Conservation (phyloP, 2,797 vertebrate genomes). For the Malurus leucopterus region DNA sequence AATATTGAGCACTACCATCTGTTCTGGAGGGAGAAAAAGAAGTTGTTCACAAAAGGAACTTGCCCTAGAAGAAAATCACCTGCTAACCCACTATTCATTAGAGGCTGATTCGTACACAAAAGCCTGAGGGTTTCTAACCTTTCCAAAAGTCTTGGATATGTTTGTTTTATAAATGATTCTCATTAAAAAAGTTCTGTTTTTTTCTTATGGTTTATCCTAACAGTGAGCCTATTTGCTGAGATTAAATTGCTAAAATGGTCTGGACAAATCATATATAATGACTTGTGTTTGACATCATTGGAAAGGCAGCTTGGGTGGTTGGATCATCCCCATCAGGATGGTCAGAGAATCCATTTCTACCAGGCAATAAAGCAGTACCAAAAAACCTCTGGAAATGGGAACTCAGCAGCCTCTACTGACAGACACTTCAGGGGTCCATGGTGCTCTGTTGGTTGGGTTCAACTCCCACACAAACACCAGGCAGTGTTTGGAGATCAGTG, state of each 20-base stretch:
- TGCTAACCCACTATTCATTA: background rate
- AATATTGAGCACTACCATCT: conserved; percentile 15
- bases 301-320: background rate
- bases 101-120: background rate
- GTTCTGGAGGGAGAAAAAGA: background rate
- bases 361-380: background rate
- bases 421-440: background rate
- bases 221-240: background rate
- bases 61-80: conserved; percentile 5
- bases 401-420: background rate
- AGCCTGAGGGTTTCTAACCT: background rate
- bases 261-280: background rate
- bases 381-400: background rate
- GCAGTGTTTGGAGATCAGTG: background rate
- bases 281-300: background rate
- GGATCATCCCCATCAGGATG: background rate
- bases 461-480: background rate
- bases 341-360: background rate
- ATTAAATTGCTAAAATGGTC: background rate
- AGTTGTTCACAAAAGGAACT: background rate
- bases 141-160: background rate
- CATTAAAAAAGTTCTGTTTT: background rate
- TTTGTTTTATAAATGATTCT: background rate
- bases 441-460: background rate
- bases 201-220: background rate